Evolutionary conservation across 2,113 vertebrate species (phyloP).

Genomic region (Eptesicus fuscus): DNA sequence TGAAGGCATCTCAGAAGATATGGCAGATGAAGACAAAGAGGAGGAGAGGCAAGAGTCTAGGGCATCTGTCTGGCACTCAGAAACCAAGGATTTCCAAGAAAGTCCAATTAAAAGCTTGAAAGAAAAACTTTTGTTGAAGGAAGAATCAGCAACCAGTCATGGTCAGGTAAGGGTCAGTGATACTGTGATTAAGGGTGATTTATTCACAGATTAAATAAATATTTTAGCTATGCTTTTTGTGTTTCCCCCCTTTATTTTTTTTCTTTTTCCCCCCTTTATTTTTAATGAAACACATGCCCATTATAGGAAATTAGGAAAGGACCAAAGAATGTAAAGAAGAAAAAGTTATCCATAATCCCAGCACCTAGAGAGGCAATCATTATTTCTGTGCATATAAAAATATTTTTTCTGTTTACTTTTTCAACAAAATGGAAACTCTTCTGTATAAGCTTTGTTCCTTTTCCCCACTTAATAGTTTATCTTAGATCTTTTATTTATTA

Average conservation of each 20-base stretch:
- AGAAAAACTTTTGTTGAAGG: slow-evolving; percentile 76
- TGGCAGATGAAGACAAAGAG: slow-evolving; percentile 79
- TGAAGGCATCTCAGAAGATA: slow-evolving; percentile 73
- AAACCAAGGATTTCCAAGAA: slow-evolving; percentile 70
- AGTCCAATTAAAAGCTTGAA: slow-evolving; percentile 74
- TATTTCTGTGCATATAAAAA: slow-evolving; percentile 10
- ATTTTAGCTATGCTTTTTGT: slow-evolving; percentile 40
- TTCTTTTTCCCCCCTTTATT: background rate
- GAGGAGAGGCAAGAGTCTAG: slow-evolving; percentile 76
- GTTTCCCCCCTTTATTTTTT: background rate
- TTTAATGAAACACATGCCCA: slow-evolving; percentile 11
- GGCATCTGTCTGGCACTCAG: slow-evolving; percentile 73
- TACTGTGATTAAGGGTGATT: slow-evolving; percentile 58
- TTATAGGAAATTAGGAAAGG: slow-evolving; percentile 36
- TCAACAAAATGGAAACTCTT: slow-evolving; percentile 31
- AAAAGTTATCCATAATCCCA: background rate
- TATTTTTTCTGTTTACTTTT: slow-evolving; percentile 7
- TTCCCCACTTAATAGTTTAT: background rate
- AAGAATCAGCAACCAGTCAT: slow-evolving; percentile 82
- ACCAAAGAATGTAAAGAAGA: slow-evolving; percentile 37
- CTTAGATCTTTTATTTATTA: background rate
- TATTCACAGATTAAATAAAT: slow-evolving; percentile 43
- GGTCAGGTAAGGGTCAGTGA: slow-evolving; percentile 81
- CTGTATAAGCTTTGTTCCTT: slow-evolving; percentile 16
- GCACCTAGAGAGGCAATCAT: background rate